phyloP scores from a whole-genome alignment of 2,888 invertebrate genomes.

The Andrena praecox region DNA sequence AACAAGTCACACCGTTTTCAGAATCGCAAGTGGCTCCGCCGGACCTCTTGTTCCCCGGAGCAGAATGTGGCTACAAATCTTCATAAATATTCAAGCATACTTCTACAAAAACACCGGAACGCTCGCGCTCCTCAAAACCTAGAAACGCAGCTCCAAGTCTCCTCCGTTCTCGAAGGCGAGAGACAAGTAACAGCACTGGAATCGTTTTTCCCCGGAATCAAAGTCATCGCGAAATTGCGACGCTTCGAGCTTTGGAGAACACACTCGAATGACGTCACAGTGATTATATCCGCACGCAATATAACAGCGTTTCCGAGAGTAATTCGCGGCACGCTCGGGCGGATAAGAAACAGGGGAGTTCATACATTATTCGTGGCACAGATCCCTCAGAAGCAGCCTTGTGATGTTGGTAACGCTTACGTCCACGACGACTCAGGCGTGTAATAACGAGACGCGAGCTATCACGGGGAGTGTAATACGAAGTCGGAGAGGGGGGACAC shows the following conservation, averaged over 20 bases:
- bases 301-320: conserved; percentile 6
- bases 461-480: conserved; percentile 41
- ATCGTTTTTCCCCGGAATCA: conserved; percentile 1
- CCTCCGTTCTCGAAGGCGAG: neutral
- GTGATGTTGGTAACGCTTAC: conserved; percentile 12
- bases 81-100: neutral
- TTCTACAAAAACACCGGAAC: neutral
- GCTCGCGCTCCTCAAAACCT: neutral
- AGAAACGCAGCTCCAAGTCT: neutral
- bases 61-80: too few species aligned
- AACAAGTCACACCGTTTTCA: too few species aligned
- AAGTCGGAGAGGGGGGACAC: conserved; percentile 6
- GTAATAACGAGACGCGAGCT: conserved; percentile 58
- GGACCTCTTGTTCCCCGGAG: too few species aligned
- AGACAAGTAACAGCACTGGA: neutral
- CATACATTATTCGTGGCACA: conserved; percentile 24
- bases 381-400: neutral
- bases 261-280: conserved; percentile 1
- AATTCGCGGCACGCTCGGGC: conserved; percentile 17
- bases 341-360: conserved; percentile 21
- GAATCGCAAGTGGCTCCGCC: too few species aligned
- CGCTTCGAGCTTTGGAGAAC: neutral
- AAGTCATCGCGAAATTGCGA: conserved; percentile 35
- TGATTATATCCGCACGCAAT: conserved; percentile 3
- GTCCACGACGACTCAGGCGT: conserved; percentile 32